Percentiles rank a stretch among this genome's conserved stretches.
These are phyloP conservation scores for Tyto alba DNA, from an alignment of 2,113 vertebrate species.

Conservation along the genomic window DNA sequence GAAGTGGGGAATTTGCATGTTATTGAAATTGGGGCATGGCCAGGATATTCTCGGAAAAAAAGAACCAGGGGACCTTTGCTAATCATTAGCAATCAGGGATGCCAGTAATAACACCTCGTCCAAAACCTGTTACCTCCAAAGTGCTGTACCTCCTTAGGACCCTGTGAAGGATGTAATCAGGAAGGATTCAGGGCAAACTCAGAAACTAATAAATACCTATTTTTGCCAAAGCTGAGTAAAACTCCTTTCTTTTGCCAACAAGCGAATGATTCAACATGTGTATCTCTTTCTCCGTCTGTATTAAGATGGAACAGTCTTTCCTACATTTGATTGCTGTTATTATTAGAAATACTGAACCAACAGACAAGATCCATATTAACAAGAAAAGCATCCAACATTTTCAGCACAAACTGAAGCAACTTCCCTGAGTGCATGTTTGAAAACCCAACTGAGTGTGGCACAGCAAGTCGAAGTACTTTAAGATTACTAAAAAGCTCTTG, in stretches of 20 bases:
- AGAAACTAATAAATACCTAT: background rate
- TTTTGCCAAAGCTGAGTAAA: constrained; percentile 4
- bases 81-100: background rate
- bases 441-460: background rate
- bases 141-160: background rate
- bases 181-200: constrained; percentile 1
- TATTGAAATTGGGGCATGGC: constrained; percentile 7
- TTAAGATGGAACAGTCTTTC: background rate
- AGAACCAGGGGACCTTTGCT: constrained; percentile 9
- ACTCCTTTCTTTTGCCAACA: background rate
- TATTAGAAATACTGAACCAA: background rate
- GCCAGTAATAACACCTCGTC: background rate
- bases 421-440: background rate
- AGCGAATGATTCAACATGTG: background rate
- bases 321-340: background rate
- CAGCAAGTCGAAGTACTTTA: background rate
- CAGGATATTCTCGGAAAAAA: constrained; percentile 46
- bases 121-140: constrained; percentile 21
- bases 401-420: background rate
- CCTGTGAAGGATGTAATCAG: background rate
- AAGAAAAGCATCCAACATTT: background rate
- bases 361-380: background rate
- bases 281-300: background rate
- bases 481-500: background rate
- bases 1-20: constrained; percentile 9